Conservation (phyloP, 1,140 invertebrate species). For the Bombus pyrosoma region DNA sequence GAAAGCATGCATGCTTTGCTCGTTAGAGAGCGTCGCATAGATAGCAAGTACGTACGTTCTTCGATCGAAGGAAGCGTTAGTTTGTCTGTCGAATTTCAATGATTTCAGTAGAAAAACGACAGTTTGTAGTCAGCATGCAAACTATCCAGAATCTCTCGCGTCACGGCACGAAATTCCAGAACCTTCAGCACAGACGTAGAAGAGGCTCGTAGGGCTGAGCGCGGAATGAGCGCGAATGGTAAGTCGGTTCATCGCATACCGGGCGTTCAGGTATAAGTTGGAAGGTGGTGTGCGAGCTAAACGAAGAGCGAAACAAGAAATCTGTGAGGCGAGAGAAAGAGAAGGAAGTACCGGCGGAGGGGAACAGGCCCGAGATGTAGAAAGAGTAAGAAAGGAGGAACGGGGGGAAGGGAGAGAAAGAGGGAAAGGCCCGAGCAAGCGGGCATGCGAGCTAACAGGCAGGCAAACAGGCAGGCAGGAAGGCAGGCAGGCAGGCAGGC, state of each 20-base stretch:
- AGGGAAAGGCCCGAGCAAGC: not conserved
- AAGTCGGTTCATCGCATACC: conserved; percentile 74
- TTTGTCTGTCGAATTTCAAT: not conserved
- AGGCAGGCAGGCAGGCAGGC: conserved; percentile 28
- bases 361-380: not conserved
- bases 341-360: not conserved
- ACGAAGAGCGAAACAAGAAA: conserved; percentile 27
- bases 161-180: conserved; percentile 63
- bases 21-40: not conserved
- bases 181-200: conserved; percentile 61
- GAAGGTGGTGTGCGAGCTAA: conserved; percentile 34
- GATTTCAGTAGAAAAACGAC: not conserved
- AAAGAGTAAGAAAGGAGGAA: not conserved
- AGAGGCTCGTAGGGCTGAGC: conserved; percentile 53
- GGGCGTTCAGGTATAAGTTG: conserved; percentile 67
- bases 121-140: not conserved
- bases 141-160: conserved; percentile 41
- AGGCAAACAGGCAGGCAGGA: not conserved
- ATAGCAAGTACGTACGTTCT: not conserved
- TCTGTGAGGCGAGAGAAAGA: not conserved
- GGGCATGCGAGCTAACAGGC: not conserved
- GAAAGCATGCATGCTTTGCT: not conserved
- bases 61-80: not conserved
- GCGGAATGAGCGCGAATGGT: conserved; percentile 70
- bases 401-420: not conserved